Evolutionary conservation across 2,113 vertebrate genomes (phyloP).

Genomic region (Hydropotes inermis): DNA sequence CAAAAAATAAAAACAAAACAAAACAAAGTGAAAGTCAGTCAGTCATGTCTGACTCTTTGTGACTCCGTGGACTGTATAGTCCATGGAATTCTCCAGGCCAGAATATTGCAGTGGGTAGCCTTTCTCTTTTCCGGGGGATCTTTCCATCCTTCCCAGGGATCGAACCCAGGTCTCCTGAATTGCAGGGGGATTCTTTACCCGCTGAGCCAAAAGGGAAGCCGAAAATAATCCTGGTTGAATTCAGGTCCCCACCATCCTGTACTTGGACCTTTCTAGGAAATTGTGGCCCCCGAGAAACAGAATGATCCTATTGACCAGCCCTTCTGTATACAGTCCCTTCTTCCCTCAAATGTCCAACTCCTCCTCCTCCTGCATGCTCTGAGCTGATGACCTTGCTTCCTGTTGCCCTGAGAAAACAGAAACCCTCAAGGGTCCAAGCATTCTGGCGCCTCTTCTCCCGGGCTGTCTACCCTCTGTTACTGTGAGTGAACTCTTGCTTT

Average conservation of each 20-base stretch:
- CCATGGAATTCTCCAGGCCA: not conserved
- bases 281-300: not conserved
- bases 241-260: not conserved
- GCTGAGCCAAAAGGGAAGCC: not conserved
- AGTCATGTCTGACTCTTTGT: rapidly evolving
- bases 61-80: not conserved
- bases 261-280: not conserved
- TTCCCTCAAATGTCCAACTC: not conserved
- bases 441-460: rapidly evolving
- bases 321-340: not conserved
- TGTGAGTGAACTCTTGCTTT: not conserved
- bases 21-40: not conserved
- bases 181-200: not conserved
- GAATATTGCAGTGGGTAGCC: not conserved
- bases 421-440: not conserved
- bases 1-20: not conserved
- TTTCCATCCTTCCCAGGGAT: not conserved
- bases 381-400: not conserved
- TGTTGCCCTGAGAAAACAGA: not conserved
- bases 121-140: not conserved
- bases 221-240: not conserved
- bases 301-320: not conserved
- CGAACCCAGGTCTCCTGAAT: not conserved
- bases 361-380: not conserved
- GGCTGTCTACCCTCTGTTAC: not conserved